Evolutionary conservation across 2,888 invertebrate genomes (phyloP), one percentile per base, ranked within the genome.

Genomic region (Torymus aiolomorphi): DNA sequence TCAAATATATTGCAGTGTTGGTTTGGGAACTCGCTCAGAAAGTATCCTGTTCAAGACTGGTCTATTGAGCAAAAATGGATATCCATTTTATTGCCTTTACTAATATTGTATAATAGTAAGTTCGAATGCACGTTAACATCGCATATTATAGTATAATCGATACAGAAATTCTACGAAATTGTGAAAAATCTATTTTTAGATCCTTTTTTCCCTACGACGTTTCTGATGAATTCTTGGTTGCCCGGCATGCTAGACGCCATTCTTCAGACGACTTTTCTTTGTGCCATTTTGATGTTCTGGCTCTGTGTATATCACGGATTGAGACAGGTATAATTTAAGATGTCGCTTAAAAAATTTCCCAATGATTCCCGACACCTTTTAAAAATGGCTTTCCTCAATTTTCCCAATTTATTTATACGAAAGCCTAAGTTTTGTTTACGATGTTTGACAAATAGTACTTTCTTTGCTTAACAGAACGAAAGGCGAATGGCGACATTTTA

Each of bases 21-120:
- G 96, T 98, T 97, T 90, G 96, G 96, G 56, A 96, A 97, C 90
- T 94, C 95, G 0, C 91, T 99, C 84, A 92, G 97, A 84, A 96
- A 95, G 88, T 98, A 97, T 91, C 94, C 96, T 0, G 92, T 97
- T 62, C 94, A 95, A 85, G 97, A 98, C 90, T 99, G 98, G 98
- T 97, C 98, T 0, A 97, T 98, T 86, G 99, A 99, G 91, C 98
- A 99, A 89, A 97, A 96, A 90, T 99, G 98, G 98, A 94, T 98
- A 90, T 96, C 97, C 0, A 91, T 96, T 57, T 92, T 98, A 75
- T 91, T 98, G 84, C 97, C 98, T 0, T 91, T 97, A 31, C 92
- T 98, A 13, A 92, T 98, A 83, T 93, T 98, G 18, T 98, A 97
- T 88, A 96, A 99, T 91, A 97, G 98, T 98, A 91, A 93, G 94